Percentiles rank a stretch among this genome's conserved stretches.
These are phyloP conservation scores for Tamandua tetradactyla DNA, from an alignment of 2,797 vertebrate species.

Conservation along the genomic window DNA sequence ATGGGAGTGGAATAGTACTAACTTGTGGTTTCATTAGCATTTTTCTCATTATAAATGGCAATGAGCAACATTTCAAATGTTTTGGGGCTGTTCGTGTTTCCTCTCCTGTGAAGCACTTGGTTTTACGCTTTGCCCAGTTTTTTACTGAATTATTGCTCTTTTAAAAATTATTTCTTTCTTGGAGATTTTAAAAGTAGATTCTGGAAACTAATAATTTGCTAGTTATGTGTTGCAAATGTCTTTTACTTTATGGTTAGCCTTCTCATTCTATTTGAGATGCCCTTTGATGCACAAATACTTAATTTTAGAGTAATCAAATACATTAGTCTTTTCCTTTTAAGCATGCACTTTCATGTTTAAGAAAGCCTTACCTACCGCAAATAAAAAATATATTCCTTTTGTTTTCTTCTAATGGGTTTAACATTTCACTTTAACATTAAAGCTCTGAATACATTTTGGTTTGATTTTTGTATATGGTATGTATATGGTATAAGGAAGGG, in stretches of 20 bases:
- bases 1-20: not conserved
- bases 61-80: not conserved
- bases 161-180: not conserved
- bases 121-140: not conserved
- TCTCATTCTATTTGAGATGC: not conserved
- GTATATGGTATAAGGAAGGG: not conserved
- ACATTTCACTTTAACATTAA: not conserved
- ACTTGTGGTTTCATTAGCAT: not conserved
- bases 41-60: not conserved
- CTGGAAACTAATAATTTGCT: not conserved
- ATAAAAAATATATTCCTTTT: not conserved
- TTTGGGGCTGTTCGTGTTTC: not conserved
- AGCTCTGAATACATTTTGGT: not conserved
- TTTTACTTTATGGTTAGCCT: not conserved
- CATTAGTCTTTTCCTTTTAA: not conserved
- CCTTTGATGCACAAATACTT: not conserved
- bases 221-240: not conserved
- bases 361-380: not conserved
- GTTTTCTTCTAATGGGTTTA: not conserved
- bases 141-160: not conserved
- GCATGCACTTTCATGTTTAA: not conserved
- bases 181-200: not conserved
- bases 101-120: not conserved
- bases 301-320: not conserved
- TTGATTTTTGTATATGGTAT: not conserved